Evolutionary conservation across 2,888 invertebrate genomes (phyloP).

Genomic region (Athalia cordata): DNA sequence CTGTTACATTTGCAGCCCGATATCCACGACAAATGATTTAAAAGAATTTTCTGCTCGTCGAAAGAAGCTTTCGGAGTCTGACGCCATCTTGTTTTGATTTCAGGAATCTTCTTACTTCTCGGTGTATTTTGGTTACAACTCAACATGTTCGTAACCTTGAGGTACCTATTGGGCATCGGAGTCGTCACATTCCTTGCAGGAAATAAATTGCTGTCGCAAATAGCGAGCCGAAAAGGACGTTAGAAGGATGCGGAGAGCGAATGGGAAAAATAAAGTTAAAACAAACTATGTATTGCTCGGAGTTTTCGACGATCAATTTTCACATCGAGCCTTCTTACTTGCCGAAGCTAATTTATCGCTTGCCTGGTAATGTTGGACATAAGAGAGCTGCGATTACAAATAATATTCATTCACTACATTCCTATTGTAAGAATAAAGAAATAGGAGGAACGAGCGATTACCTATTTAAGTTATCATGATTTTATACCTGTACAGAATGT

Average conservation of each 20-base stretch:
- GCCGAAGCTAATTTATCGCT: no score
- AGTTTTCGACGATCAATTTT: no score
- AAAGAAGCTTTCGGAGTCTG: slow-evolving; percentile 9
- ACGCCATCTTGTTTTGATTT: slow-evolving; percentile 58
- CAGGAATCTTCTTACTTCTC: slow-evolving; percentile 91
- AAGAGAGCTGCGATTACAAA: no score
- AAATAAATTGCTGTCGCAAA: slow-evolving; percentile 89
- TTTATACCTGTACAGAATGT: slow-evolving; percentile 55
- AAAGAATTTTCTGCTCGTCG: neutral
- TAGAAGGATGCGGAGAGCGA: slow-evolving; percentile 37
- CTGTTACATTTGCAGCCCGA: slow-evolving; percentile 67
- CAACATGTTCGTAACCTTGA: slow-evolving; percentile 97
- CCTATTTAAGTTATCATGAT: slow-evolving; percentile 26
- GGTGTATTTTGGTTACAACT: slow-evolving; percentile 93
- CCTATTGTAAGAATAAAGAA: no score
- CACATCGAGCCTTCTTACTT: no score
- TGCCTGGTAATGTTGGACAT: no score
- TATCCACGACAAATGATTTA: slow-evolving; percentile 64
- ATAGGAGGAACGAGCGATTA: no score
- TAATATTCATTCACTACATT: no score
- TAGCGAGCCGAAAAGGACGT: slow-evolving; percentile 76
- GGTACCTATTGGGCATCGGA: slow-evolving; percentile 90
- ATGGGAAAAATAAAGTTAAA: neutral
- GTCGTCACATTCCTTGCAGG: slow-evolving; percentile 95
- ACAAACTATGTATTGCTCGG: neutral